These are phyloP conservation scores for Leucosticte australis DNA, from an alignment of 2,113 vertebrate species.

Conservation along the genomic window DNA sequence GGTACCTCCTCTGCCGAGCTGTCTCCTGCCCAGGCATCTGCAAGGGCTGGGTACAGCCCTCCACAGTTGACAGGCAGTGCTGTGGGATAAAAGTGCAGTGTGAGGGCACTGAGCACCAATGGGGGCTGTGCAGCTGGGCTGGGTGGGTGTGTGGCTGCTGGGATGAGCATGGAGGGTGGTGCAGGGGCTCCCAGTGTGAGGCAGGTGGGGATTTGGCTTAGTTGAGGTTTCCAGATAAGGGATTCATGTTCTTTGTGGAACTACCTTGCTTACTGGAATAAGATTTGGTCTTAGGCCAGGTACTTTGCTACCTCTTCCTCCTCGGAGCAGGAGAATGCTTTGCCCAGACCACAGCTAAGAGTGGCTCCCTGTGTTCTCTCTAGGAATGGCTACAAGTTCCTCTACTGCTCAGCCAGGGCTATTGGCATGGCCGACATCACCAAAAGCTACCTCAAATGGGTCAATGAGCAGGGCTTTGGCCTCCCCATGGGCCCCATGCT, in stretches of 20 bases:
- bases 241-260: fast-evolving
- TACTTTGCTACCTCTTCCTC: neutral
- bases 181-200: neutral
- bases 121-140: neutral
- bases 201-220: fast-evolving
- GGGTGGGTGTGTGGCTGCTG: neutral
- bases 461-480: slow-evolving; percentile 84
- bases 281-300: neutral
- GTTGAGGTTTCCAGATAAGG: neutral
- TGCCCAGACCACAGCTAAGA: neutral
- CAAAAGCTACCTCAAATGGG: slow-evolving; percentile 89
- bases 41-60: neutral
- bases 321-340: neutral
- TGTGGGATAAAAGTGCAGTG: neutral
- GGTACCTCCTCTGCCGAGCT: fast-evolving
- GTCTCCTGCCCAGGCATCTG: fast-evolving
- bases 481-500: slow-evolving; percentile 91
- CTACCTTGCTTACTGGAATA: neutral
- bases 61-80: fast-evolving
- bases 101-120: neutral
- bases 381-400: slow-evolving; percentile 96
- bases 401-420: slow-evolving; percentile 93
- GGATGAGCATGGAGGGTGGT: neutral
- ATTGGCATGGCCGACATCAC: slow-evolving; percentile 93
- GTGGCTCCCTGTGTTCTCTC: neutral